Evolutionary conservation across 2,113 vertebrate genomes (phyloP).

Genomic region (Cyanoderma ruficeps): DNA sequence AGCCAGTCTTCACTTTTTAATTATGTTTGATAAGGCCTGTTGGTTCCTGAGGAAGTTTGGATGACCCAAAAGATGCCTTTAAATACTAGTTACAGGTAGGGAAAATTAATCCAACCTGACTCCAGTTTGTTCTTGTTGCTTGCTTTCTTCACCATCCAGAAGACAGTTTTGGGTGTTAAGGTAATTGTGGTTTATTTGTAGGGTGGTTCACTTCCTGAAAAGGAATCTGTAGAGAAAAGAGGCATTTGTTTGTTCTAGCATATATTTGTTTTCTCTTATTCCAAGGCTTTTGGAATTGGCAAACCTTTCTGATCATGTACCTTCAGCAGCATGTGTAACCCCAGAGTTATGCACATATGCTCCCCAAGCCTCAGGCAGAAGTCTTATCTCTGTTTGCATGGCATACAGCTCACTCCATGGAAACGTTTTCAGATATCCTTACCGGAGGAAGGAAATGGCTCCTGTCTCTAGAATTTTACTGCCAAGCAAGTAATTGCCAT

Average conservation of each 20-base stretch:
- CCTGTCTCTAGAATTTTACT: neutral
- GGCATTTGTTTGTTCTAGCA: neutral
- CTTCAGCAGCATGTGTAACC: neutral
- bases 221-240: neutral
- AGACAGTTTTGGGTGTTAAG: neutral
- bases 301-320: neutral
- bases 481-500: neutral
- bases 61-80: neutral
- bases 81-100: neutral
- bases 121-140: neutral
- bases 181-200: constrained; percentile 5
- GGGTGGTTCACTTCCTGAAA: constrained; percentile 12
- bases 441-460: constrained; percentile 43
- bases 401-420: constrained; percentile 1
- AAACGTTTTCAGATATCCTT: constrained; percentile 4
- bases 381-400: constrained; percentile 15
- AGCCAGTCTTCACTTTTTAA: neutral
- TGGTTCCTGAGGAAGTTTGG: neutral
- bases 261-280: constrained; percentile 31
- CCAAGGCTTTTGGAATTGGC: neutral
- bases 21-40: neutral
- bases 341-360: neutral
- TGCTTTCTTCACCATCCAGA: neutral
- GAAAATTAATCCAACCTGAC: neutral
- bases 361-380: neutral